Percentiles rank a stretch among this genome's conserved stretches.
Evolutionary conservation across 2,113 vertebrate species (phyloP).

Genomic region (Dasypus novemcinctus): DNA sequence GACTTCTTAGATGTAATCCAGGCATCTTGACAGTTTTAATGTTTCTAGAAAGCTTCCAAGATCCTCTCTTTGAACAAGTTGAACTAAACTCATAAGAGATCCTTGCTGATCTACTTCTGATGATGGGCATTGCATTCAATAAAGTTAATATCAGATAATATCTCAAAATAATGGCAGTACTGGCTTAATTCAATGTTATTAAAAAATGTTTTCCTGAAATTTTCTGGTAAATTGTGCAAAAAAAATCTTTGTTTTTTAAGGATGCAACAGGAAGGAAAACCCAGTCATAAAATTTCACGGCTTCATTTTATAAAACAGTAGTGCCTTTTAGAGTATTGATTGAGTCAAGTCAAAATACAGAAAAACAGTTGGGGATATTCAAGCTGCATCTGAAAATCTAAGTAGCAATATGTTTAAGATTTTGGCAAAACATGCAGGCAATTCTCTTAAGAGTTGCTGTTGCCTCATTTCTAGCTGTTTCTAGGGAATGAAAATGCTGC

Average conservation of each 20-base stretch:
- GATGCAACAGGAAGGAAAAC: background rate
- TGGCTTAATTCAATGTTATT: background rate
- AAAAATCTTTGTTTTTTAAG: background rate
- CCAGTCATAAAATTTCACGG: constrained; percentile 42
- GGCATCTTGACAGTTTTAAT: background rate
- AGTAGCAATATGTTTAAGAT: constrained; percentile 37
- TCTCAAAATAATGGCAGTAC: background rate
- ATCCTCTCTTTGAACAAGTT: background rate
- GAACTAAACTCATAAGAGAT: background rate
- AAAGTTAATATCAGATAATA: background rate
- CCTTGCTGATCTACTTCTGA: background rate
- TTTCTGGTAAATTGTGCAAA: background rate
- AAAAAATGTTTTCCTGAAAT: background rate
- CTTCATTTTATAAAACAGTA: constrained; percentile 17
- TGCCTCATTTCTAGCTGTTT: background rate
- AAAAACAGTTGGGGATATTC: constrained; percentile 42
- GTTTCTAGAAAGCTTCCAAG: background rate
- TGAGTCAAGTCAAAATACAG: background rate
- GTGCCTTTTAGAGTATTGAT: constrained; percentile 46
- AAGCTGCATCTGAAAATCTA: constrained; percentile 19
- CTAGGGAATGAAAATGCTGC: background rate
- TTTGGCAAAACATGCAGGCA: constrained; percentile 39
- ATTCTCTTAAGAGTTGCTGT: constrained; percentile 42
- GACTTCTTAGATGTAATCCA: background rate
- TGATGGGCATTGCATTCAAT: background rate